Evolutionary conservation across 2,797 vertebrate genomes (phyloP), one percentile per base, ranked within the genome.

Genomic region (Apogon hyalosoma): DNA sequence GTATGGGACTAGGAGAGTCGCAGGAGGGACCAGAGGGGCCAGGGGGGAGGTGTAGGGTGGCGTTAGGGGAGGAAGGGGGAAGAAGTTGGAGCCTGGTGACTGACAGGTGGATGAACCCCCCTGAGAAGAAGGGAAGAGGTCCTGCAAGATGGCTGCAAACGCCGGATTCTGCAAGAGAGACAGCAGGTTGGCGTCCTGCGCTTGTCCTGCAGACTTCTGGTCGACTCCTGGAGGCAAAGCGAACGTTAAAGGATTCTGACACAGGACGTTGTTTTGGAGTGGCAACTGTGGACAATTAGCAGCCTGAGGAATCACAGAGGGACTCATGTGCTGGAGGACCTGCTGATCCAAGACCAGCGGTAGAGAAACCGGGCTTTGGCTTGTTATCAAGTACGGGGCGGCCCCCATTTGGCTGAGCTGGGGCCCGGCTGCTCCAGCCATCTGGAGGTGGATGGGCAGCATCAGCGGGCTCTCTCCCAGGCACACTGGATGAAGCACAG

Each of bases 331-430:
- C 91, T 99, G 97, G 81, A 99, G 92, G 67, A 98, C 93, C 18
- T 98, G 97, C 88, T 97, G 97, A 85, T 99, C 97, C 88, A 99
- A 77, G 77, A 98, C 95, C 52, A 99, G 90, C 0, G 97, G 97
- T 60, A 98, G 90, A 0, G 97, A 97, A 15, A 98, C 92, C 0
- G 97, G 96, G 42, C 95, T 96, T 82, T 98, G 96, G 4, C 95
- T 94, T 0, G 97, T 95, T 92, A 99, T 96, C 70, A 99, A 91
- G 21, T 97, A 99, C 0, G 97, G 95, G 1, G 96, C 90, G 6
- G 93, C 90, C 15, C 90, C 91, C 47, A 94, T 87, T 19, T 95
- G 93, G 1, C 94, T 91, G 46, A 98, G 92, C 90, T 96, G 96
- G 0, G 96, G 87, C 0, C 92, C 90, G 0, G 96, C 82, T 0